Percentiles rank a stretch among this genome's conserved stretches.
Conservation (phyloP, 2,888 invertebrate species). For the Charanyca ferruginea region DNA sequence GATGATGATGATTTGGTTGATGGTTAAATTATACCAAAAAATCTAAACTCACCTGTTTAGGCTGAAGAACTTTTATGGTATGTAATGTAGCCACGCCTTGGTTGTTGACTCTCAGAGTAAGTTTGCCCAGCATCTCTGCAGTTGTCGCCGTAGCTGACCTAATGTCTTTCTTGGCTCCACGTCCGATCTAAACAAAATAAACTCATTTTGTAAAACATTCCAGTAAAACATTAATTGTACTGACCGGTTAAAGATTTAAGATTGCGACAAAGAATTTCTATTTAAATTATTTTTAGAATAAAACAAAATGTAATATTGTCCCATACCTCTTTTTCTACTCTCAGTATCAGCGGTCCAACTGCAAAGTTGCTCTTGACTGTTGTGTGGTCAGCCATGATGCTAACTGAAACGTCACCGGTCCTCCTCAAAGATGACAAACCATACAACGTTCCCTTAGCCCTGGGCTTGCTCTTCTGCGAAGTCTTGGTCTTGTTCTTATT, state of each 20-base stretch:
- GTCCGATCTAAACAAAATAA: slow-evolving; percentile 91
- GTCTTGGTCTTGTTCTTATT: slow-evolving; percentile 83
- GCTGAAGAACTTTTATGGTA: slow-evolving; percentile 96
- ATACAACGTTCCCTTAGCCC: slow-evolving; percentile 95
- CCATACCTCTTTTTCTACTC: slow-evolving; percentile 94
- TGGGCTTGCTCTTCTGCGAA: slow-evolving; percentile 89
- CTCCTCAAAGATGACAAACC: slow-evolving; percentile 95
- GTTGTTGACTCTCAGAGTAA: slow-evolving; percentile 94
- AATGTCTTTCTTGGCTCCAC: slow-evolving; percentile 95
- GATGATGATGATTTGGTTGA: background rate
- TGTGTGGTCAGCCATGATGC: slow-evolving; percentile 95
- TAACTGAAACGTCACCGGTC: slow-evolving; percentile 95
- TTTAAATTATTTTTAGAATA: no score
- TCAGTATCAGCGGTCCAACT: slow-evolving; percentile 94
- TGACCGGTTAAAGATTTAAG: no score
- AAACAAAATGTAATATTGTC: no score
- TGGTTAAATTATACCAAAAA: background rate
- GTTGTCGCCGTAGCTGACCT: slow-evolving; percentile 97
- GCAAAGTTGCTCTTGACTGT: slow-evolving; percentile 96
- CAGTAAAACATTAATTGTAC: no score
- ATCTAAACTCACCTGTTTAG: slow-evolving; percentile 94
- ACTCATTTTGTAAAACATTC: background rate
- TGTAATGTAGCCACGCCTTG: slow-evolving; percentile 96
- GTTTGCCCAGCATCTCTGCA: slow-evolving; percentile 95
- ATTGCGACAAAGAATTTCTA: no score